A percentile compares a stretch with the other conserved stretches of the same genome.
These are phyloP conservation scores for Erythrolamprus reginae DNA, from an alignment of 2,113 vertebrate genomes.

Conservation along the genomic window DNA sequence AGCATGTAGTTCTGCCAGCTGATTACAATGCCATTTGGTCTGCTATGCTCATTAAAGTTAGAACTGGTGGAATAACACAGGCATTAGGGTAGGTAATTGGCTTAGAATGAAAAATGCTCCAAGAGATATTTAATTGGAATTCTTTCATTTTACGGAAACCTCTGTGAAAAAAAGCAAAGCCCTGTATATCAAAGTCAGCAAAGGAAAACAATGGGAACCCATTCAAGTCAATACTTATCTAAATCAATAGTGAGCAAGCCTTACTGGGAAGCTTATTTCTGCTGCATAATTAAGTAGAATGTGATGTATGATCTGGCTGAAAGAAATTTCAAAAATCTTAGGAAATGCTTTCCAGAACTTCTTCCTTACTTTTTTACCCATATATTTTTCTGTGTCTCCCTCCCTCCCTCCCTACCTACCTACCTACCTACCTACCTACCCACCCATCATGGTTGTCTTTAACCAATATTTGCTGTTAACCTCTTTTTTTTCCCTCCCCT, in stretches of 20 bases:
- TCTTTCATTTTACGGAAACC: neutral
- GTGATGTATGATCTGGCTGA: neutral
- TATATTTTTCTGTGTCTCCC: neutral
- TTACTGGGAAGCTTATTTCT: neutral
- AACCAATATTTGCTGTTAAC: neutral
- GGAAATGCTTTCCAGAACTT: neutral
- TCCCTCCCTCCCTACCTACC: too few species aligned
- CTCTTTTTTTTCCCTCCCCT: neutral
- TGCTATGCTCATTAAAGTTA: conserved; percentile 9
- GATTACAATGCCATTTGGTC: conserved; percentile 4
- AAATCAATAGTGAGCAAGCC: neutral
- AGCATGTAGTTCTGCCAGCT: neutral
- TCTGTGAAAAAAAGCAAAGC: neutral
- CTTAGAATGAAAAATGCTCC: conserved; percentile 3
- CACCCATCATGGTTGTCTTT: neutral
- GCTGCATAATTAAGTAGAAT: neutral
- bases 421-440: too few species aligned
- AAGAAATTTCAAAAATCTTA: neutral
- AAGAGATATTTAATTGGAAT: conserved; percentile 11
- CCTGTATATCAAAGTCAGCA: neutral
- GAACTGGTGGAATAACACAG: neutral
- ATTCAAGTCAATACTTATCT: neutral
- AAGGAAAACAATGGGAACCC: neutral
- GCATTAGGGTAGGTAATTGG: neutral
- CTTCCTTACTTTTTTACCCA: neutral